phyloP scores from a whole-genome alignment of 2,888 invertebrate species.

The Ormia ochracea region DNA sequence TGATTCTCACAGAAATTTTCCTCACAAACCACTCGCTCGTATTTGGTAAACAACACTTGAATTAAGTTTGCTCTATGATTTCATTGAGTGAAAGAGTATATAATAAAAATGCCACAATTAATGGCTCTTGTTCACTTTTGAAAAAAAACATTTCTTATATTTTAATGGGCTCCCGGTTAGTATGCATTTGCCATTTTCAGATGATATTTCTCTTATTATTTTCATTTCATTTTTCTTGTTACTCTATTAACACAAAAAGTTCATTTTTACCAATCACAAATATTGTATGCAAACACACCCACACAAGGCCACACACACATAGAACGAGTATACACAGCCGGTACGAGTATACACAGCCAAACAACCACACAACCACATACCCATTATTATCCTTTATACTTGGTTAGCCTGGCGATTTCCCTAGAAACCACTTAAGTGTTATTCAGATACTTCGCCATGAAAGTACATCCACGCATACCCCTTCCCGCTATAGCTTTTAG shows the following conservation, averaged over 20 bases:
- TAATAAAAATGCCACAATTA: neutral
- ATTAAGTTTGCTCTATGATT: too few relatives aligned
- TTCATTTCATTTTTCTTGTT: neutral
- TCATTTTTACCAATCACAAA: constrained; percentile 11
- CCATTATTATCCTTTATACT: constrained; percentile 28
- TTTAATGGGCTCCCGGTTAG: constrained; percentile 11
- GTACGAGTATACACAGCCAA: too few relatives aligned
- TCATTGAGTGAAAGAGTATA: too few relatives aligned
- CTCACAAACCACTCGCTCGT: too few relatives aligned
- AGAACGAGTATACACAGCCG: too few relatives aligned
- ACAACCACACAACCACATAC: neutral
- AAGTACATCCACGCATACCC: neutral
- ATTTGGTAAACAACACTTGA: too few relatives aligned
- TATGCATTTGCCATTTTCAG: constrained; percentile 14
- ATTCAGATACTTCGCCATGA: constrained; percentile 29
- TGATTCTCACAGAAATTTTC: too few relatives aligned
- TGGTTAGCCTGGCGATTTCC: constrained; percentile 58
- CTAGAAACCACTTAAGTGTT: constrained; percentile 50
- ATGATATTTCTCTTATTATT: neutral
- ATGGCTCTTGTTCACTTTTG: neutral
- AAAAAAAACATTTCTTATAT: neutral
- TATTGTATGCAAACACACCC: constrained; percentile 22
- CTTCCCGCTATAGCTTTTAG: neutral
- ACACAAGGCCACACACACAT: too few relatives aligned
- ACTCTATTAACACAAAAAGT: constrained; percentile 26